phyloP scores from a whole-genome alignment of 1,140 invertebrate species.

The Helicoverpa zea region DNA sequence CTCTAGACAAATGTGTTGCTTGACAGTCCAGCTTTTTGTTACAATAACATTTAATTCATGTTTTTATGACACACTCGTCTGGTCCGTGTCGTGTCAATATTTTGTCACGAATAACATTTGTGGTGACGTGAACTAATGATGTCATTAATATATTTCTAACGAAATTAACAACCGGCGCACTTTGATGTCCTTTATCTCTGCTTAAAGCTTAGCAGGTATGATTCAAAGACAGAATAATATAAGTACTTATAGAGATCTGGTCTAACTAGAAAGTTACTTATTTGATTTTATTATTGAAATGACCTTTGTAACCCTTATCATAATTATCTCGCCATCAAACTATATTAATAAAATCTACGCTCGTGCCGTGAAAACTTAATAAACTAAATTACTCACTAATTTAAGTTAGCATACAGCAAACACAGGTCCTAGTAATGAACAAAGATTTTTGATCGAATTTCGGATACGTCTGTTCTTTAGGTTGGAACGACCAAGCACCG shows the following conservation, averaged over 20 bases:
- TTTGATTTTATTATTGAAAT: neutral
- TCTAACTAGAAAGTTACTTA: neutral
- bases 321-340: neutral
- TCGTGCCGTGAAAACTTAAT: neutral
- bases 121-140: conserved; percentile 79
- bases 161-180: conserved; percentile 75
- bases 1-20: conserved; percentile 76
- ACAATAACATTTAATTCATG: conserved; percentile 75
- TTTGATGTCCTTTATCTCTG: conserved; percentile 78
- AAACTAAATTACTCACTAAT: neutral
- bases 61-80: conserved; percentile 65
- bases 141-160: conserved; percentile 82
- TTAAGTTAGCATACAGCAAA: conserved; percentile 38
- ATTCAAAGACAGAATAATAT: neutral
- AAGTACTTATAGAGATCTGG: neutral
- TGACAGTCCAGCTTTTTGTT: conserved; percentile 77
- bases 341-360: neutral
- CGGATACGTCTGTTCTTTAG: conserved; percentile 57
- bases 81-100: conserved; percentile 78
- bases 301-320: neutral
- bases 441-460: conserved; percentile 58
- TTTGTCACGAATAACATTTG: conserved; percentile 82
- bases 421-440: conserved; percentile 34
- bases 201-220: conserved; percentile 54
- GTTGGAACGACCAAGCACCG: conserved; percentile 59